Evolutionary conservation across 1,140 invertebrate species (phyloP).

Genomic region (Palaemon carinicauda): DNA sequence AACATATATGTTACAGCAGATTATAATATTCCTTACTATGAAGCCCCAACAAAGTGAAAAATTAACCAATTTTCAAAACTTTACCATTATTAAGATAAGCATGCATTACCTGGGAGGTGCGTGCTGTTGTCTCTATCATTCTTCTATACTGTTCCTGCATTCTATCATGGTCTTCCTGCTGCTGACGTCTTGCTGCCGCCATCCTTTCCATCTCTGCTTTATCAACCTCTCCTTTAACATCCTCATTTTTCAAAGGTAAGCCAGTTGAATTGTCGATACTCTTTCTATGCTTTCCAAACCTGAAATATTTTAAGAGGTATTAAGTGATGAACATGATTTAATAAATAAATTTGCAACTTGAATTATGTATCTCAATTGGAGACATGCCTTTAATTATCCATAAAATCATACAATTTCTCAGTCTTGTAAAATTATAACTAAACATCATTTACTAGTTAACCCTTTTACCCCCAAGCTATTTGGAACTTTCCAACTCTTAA

Average conservation of each 20-base stretch:
- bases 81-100: too few species aligned
- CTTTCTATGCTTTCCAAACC: constrained; percentile 81
- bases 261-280: constrained; percentile 67
- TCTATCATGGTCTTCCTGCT: constrained; percentile 60
- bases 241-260: constrained; percentile 58
- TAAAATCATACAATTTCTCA: too few species aligned
- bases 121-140: constrained; percentile 34
- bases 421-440: too few species aligned
- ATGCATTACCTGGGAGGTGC: constrained; percentile 12
- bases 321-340: background rate
- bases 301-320: constrained; percentile 45
- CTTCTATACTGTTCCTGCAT: constrained; percentile 62
- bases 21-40: too few species aligned
- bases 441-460: too few species aligned
- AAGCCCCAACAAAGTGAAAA: background rate
- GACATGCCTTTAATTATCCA: too few species aligned
- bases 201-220: constrained; percentile 36
- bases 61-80: background rate
- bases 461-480: too few species aligned
- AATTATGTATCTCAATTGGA: too few species aligned
- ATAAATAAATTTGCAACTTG: background rate
- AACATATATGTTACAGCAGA: background rate
- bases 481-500: too few species aligned
- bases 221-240: constrained; percentile 22
- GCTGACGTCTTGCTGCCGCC: constrained; percentile 62